These are phyloP conservation scores for Ostrea edulis DNA, from an alignment of 1,140 invertebrate genomes.

Conservation along the genomic window DNA sequence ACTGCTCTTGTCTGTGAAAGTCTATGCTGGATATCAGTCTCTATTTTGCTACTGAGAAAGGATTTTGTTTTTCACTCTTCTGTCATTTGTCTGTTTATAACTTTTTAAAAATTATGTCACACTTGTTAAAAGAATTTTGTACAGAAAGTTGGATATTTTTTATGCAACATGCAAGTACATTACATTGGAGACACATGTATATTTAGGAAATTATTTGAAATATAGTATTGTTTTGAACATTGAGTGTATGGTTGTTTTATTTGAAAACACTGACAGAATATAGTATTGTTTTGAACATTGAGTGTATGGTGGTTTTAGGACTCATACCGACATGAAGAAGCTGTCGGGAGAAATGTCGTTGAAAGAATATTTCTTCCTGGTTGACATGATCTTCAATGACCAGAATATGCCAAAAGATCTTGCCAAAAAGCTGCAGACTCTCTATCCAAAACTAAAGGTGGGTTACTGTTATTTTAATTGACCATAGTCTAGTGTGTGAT, in stretches of 20 bases:
- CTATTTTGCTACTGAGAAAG: neutral
- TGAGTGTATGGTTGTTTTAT: too few relatives aligned
- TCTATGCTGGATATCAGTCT: slow-evolving; percentile 42
- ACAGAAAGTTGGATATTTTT: too few relatives aligned
- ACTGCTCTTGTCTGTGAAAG: slow-evolving; percentile 20
- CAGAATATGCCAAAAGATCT: slow-evolving; percentile 68
- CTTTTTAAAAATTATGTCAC: too few relatives aligned
- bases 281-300: neutral
- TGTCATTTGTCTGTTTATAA: too few relatives aligned
- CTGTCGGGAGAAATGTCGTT: slow-evolving; percentile 68
- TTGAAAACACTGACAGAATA: too few relatives aligned
- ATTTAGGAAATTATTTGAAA: too few relatives aligned
- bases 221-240: too few relatives aligned
- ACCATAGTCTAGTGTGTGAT: too few relatives aligned
- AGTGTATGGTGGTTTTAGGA: slow-evolving; percentile 54
- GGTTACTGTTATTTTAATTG: neutral
- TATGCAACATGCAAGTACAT: too few relatives aligned
- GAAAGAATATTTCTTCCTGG: slow-evolving; percentile 75
- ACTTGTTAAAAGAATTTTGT: too few relatives aligned
- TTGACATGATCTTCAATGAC: slow-evolving; percentile 74
- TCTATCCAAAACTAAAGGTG: slow-evolving; percentile 79
- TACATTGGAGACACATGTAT: too few relatives aligned
- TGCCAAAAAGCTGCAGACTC: slow-evolving; percentile 69
- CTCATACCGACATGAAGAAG: slow-evolving; percentile 62
- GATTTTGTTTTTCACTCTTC: too few relatives aligned